Percentiles rank a stretch among this genome's conserved stretches.
phyloP scores from a whole-genome alignment of 2,888 invertebrate species.

The Aricia artaxerxes region DNA sequence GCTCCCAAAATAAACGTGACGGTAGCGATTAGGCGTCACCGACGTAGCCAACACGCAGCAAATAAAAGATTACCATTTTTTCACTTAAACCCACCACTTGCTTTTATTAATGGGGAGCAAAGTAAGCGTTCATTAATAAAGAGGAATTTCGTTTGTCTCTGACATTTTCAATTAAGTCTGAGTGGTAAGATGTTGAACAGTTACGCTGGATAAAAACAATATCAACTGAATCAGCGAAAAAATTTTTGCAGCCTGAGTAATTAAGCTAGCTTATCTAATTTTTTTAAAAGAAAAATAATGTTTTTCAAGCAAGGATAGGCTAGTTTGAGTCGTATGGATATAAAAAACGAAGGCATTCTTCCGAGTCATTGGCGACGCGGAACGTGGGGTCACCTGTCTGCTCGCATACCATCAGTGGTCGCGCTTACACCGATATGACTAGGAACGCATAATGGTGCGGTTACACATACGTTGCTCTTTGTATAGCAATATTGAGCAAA shows the following conservation, averaged over 20 bases:
- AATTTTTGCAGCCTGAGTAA: background rate
- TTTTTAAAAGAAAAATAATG: background rate
- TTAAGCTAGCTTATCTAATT: background rate
- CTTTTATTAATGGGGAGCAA: constrained; percentile 6
- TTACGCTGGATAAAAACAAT: background rate
- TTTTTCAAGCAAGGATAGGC: background rate
- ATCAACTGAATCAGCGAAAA: background rate
- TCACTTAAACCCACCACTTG: constrained; percentile 19
- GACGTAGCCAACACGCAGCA: constrained; percentile 51
- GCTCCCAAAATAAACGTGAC: constrained; percentile 70
- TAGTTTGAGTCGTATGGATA: background rate
- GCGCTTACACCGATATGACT: background rate
- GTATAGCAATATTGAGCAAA: background rate
- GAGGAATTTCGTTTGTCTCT: constrained; percentile 34
- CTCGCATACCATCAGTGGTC: constrained; percentile 2
- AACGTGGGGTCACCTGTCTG: constrained; percentile 24
- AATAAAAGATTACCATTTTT: constrained; percentile 35
- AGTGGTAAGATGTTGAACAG: background rate
- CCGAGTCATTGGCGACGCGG: constrained; percentile 17
- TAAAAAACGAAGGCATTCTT: constrained; percentile 15
- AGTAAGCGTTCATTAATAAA: constrained; percentile 47
- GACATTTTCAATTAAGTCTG: constrained; percentile 26
- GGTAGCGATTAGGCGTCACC: constrained; percentile 63
- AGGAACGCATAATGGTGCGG: background rate
- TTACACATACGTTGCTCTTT: background rate